These are phyloP conservation scores for Capitulum mitella DNA, from an alignment of 2,888 invertebrate genomes.

Conservation along the genomic window DNA sequence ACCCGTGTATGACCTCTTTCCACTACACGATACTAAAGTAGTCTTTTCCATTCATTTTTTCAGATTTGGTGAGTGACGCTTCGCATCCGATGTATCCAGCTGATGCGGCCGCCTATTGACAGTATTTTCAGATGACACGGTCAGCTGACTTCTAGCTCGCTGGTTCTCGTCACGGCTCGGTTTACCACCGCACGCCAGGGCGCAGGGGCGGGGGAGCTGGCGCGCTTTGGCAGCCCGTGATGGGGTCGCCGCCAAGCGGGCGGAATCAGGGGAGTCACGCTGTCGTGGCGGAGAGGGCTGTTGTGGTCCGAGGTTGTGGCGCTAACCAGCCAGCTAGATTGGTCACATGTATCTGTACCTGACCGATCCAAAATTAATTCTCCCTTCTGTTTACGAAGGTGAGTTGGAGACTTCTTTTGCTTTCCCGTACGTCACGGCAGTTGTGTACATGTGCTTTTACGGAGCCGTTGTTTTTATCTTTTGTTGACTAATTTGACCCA, in stretches of 20 bases:
- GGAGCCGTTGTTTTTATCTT: background rate
- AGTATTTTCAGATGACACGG: conserved; percentile 17
- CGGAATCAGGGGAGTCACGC: too few relatives aligned
- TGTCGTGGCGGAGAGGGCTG: too few relatives aligned
- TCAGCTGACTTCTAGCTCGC: conserved; percentile 12
- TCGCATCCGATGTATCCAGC: background rate
- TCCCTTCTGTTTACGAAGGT: background rate
- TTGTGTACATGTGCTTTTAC: background rate
- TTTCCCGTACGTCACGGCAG: background rate
- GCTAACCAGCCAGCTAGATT: conserved; percentile 11
- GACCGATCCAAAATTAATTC: background rate
- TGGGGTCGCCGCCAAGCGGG: too few relatives aligned
- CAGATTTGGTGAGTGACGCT: background rate
- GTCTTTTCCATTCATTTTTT: conserved; percentile 14
- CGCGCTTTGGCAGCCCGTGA: too few relatives aligned
- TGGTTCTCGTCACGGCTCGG: background rate
- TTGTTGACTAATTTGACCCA: background rate
- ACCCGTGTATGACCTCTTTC: background rate
- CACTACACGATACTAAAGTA: background rate
- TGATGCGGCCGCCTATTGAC: conserved; percentile 15
- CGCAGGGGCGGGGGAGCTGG: too few relatives aligned
- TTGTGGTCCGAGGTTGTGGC: background rate
- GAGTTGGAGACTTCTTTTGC: background rate
- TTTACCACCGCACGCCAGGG: too few relatives aligned
- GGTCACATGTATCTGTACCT: background rate